Evolutionary conservation across 2,113 vertebrate genomes (phyloP).

Genomic region (Erythrolamprus reginae): DNA sequence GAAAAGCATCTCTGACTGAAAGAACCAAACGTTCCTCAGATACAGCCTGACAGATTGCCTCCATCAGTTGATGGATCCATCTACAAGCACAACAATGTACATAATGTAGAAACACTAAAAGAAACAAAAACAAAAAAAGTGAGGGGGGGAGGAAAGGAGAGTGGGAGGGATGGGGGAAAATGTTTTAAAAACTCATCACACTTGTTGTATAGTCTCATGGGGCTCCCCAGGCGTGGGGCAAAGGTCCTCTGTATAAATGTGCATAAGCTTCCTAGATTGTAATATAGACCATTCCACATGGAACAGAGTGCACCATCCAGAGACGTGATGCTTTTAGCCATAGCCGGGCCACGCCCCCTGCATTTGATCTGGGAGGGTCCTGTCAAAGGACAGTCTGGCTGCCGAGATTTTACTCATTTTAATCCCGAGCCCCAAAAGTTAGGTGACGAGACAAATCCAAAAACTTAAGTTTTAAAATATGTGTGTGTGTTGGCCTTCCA

Average conservation of each 20-base stretch:
- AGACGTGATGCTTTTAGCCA: background rate
- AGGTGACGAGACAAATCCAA: background rate
- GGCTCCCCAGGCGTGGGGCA: background rate
- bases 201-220: conserved; percentile 5
- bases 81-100: conserved; percentile 66
- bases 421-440: background rate
- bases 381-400: conserved; percentile 12
- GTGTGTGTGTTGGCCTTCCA: conserved; percentile 10
- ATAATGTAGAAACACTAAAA: conserved; percentile 57
- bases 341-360: background rate
- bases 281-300: conserved; percentile 25
- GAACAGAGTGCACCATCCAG: background rate
- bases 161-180: background rate
- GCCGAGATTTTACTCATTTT: conserved; percentile 10
- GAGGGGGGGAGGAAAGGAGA: background rate
- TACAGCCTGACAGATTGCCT: background rate
- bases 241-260: conserved; percentile 25
- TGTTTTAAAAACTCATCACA: conserved; percentile 43
- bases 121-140: background rate
- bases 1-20: background rate
- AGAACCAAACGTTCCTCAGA: background rate
- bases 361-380: conserved; percentile 3
- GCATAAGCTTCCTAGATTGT: conserved; percentile 37
- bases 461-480: background rate
- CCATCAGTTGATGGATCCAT: background rate